Conservation (phyloP, 53 echinoderm and acorn worm species). For the Mesocentrotus franciscanus region DNA sequence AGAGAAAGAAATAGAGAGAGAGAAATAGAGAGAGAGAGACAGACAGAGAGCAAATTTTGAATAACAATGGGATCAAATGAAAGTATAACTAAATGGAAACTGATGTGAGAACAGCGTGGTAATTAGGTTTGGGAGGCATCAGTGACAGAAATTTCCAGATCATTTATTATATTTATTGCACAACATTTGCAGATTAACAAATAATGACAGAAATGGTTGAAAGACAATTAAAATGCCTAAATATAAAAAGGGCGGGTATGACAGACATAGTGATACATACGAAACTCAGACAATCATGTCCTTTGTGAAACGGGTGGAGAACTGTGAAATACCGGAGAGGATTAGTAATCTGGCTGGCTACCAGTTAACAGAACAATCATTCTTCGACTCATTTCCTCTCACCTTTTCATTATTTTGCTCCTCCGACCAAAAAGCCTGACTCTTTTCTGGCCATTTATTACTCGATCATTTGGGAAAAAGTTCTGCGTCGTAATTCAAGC, state of each 20-base stretch:
- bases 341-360: not conserved
- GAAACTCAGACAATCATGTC: slow-evolving; percentile 21
- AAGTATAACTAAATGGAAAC: too few species aligned
- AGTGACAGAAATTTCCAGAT: too few species aligned
- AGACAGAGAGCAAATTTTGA: too few species aligned
- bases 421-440: not conserved
- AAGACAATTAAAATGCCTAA: not conserved
- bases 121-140: too few species aligned
- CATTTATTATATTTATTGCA: too few species aligned
- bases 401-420: slow-evolving; percentile 16
- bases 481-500: not conserved
- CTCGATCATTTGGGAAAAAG: not conserved
- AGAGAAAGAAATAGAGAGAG: too few species aligned
- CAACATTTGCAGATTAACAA: not conserved
- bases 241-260: not conserved
- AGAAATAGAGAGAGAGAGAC: too few species aligned
- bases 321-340: not conserved
- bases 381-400: slow-evolving; percentile 33
- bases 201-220: not conserved
- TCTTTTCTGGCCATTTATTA: not conserved
- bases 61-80: too few species aligned
- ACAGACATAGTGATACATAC: not conserved
- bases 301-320: not conserved
- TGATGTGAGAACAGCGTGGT: too few species aligned
- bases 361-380: slow-evolving; percentile 12